Evolutionary conservation across 2,888 invertebrate species (phyloP).

Genomic region (Lypha dubia): DNA sequence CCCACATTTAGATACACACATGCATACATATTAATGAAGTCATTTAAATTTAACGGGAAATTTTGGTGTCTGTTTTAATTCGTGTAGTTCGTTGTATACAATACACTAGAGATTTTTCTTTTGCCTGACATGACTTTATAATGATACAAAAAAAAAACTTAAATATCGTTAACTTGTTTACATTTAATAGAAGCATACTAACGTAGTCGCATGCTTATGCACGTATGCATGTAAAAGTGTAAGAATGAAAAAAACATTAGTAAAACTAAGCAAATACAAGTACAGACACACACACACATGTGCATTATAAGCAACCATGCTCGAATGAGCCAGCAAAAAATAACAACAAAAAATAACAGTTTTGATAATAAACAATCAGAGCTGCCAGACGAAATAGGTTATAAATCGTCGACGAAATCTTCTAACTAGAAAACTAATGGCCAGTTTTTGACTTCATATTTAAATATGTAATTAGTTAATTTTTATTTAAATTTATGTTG

Average conservation of each 20-base stretch:
- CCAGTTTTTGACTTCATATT: no score
- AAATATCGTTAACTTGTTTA: conserved; percentile 38
- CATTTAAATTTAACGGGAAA: conserved; percentile 39
- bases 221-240: background rate
- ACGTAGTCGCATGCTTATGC: background rate
- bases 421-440: no score
- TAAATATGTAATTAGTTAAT: no score
- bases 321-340: background rate
- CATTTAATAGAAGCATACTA: background rate
- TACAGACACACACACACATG: background rate
- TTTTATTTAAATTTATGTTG: no score
- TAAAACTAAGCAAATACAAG: conserved; percentile 16
- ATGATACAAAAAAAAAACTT: conserved; percentile 54
- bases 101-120: conserved; percentile 68
- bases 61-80: conserved; percentile 40
- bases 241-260: conserved; percentile 9
- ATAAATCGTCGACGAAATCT: no score
- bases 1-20: background rate
- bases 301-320: background rate
- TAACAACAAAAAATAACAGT: conserved; percentile 12
- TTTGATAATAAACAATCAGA: conserved; percentile 2
- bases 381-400: background rate
- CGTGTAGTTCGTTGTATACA: conserved; percentile 39
- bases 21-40: conserved; percentile 20
- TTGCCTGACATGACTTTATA: conserved; percentile 66